Base-by-base conservation (phyloP, 2,797 vertebrate genomes). In the Peromyscus eremicus region DNA sequence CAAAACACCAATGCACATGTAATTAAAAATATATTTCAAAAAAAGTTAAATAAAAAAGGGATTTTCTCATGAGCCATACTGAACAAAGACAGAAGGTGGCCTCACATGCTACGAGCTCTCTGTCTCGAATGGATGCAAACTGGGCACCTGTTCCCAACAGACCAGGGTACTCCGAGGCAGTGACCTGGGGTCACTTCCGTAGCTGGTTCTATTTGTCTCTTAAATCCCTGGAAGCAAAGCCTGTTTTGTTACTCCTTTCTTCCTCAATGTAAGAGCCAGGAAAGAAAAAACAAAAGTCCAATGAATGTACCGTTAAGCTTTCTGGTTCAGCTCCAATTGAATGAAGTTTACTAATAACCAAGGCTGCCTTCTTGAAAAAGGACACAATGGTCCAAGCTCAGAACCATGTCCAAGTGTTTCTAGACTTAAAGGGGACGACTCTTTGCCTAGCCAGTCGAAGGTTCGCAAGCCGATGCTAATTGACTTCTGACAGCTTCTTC, bases 191-290 rank as follows among this genome's bases (percentile, higher is more conserved):
- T 94, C 95, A 97, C 77, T 97, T 98, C 97, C 97, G 49, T 66
- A 40, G 86, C 71, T 76, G 32, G 34, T 91, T 97, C 96, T 92
- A 88, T 97, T 97, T 96, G 95, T 94, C 96, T 95, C 94, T 89
- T 89, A 97, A 97, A 95, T 94, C 82, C 88, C 92, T 3, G 34
- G 87, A 62, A 43, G 4, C 64, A 73, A 55, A 46, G 91, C 2
- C 10, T 88, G 64, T 94, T 98, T 93, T 94, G 83, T 82, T 92
- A 94, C 40, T 95, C 64, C 52, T 96, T 97, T 95, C 87, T 95
- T 97, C 71, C 62, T 94, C 93, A 96, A 93, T 23, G 81, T 97
- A 92, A 86, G 89, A 89, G 90, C 55, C 80, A 92, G 57, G 64
- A 60, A 77, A 55, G 17, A 13, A 37, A 57, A 52, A 55, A 62